Conservation (phyloP, 2,797 vertebrate species). For the Malacoctenus gilli region DNA sequence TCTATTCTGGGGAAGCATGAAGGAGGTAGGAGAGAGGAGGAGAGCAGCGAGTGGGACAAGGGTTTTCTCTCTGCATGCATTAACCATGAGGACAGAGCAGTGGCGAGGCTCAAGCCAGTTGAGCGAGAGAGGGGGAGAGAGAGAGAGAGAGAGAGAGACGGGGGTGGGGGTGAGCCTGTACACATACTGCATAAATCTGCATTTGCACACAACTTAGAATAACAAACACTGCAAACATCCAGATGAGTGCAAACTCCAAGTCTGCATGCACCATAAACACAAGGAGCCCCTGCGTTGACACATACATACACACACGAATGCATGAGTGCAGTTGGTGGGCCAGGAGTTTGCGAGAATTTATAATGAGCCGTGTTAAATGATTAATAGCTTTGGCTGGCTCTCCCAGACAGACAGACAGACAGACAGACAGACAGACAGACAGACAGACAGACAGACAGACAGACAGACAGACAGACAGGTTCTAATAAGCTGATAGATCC, state of each 20-base stretch:
- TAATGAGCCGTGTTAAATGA: conserved; percentile 64
- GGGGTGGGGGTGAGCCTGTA: conserved; percentile 19
- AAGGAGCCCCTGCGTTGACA: neutral
- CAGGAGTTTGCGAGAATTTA: conserved; percentile 49
- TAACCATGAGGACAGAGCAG: conserved; percentile 63
- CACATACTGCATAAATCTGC: conserved; percentile 29
- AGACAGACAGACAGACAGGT: conserved; percentile 3
- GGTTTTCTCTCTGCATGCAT: conserved; percentile 64
- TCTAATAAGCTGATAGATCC: neutral
- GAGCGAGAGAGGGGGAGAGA: conserved; percentile 1
- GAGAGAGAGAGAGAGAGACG: conserved; percentile 7
- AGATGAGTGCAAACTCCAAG: conserved; percentile 7
- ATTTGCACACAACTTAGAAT: conserved; percentile 14
- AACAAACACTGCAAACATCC: conserved; percentile 23
- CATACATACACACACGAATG: neutral
- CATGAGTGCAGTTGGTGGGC: conserved; percentile 38
- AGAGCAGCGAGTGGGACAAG: conserved; percentile 30
- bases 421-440: conserved; percentile 4
- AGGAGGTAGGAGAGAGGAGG: conserved; percentile 10
- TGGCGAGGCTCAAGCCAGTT: conserved; percentile 45
- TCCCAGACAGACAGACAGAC: neutral
- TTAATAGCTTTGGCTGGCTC: conserved; percentile 34
- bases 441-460: conserved; percentile 1
- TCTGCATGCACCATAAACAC: neutral
- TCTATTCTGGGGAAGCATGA: conserved; percentile 50